phyloP scores from a whole-genome alignment of 2,113 vertebrate genomes.

The Peromyscus polionotus region DNA sequence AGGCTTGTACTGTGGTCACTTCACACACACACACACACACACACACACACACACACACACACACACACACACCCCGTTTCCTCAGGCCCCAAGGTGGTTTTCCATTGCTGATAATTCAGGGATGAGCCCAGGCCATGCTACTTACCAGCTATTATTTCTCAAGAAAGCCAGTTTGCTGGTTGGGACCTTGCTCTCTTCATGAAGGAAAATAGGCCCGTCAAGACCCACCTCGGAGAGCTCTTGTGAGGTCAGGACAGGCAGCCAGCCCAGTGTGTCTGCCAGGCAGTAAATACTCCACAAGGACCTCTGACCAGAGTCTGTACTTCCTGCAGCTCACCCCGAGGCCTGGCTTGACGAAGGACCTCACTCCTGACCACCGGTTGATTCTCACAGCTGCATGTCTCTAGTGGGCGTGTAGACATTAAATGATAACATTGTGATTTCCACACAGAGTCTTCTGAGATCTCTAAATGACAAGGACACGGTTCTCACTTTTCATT shows the following conservation, averaged over 20 bases:
- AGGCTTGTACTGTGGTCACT: too few relatives aligned
- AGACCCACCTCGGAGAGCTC: not conserved
- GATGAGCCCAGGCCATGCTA: not conserved
- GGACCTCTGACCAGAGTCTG: not conserved
- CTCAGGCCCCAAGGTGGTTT: not conserved
- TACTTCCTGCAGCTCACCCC: not conserved
- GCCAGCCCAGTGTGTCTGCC: rapidly evolving
- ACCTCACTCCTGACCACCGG: not conserved
- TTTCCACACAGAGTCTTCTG: not conserved
- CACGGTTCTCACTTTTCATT: not conserved
- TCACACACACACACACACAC: too few relatives aligned
- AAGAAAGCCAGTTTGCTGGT: not conserved
- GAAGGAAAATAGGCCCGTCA: not conserved
- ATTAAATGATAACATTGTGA: not conserved
- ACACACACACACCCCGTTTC: too few relatives aligned
- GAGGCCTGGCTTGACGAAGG: not conserved
- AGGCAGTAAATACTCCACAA: not conserved
- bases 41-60: too few relatives aligned
- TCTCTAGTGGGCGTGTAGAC: not conserved
- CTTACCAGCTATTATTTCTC: rapidly evolving
- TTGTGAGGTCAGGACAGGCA: not conserved
- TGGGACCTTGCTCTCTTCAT: not conserved
- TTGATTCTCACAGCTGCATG: not conserved
- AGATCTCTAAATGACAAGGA: not conserved
- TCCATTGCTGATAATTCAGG: rapidly evolving